Base-by-base conservation (phyloP, 2,113 vertebrate species). In the Sinocyclocheilus grahami region DNA sequence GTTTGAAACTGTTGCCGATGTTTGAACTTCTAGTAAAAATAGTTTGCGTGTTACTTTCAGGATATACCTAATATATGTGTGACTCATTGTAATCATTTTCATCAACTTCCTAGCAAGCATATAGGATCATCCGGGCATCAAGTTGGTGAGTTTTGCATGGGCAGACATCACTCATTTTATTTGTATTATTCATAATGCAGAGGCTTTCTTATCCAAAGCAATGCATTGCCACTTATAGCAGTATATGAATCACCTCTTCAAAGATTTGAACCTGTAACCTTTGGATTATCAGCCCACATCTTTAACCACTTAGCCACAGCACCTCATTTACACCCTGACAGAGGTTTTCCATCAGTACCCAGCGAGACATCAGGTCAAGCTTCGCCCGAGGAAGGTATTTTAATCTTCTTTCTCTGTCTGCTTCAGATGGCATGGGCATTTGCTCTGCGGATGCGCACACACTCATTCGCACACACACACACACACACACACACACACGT, bases 331-430 rank as follows among this genome's bases (percentile, higher is more conserved):
- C 74, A 16, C 46, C 74, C 42, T 51, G 46, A 27, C 46, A 27
- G 33, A 12, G 75, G 53, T 37, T 39, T 58, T 79, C 27, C 22
- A 24, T 88, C 77, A 63, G 85, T 11, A 62, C 46, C 84, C 20
- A 62, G 83, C 81, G 86, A 85, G 86, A 89, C 87, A 82, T 63
- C 63, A 86, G 90, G 88, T 92, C 88, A 91, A 84, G 87, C 86
- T 86, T 81, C 85, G 87, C 85, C 91, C 89, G 88, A 88, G 92
- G 86, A 93, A 91, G 91, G 90, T 89, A 90, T 88, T 90, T 86
- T 42, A 39, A 85, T 85, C 86, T 85, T 86, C 84, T 37, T 91
- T 37, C 79, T 90, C 87, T 87, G 87, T 91, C 37, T 67, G 85
- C 39, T 75, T 84, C 55, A 85, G 86, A 89, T 74, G 84, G 65